Percentiles rank a stretch among this genome's conserved stretches.
phyloP scores from a whole-genome alignment of 1,140 invertebrate genomes.

The Homalodisca vitripennis region DNA sequence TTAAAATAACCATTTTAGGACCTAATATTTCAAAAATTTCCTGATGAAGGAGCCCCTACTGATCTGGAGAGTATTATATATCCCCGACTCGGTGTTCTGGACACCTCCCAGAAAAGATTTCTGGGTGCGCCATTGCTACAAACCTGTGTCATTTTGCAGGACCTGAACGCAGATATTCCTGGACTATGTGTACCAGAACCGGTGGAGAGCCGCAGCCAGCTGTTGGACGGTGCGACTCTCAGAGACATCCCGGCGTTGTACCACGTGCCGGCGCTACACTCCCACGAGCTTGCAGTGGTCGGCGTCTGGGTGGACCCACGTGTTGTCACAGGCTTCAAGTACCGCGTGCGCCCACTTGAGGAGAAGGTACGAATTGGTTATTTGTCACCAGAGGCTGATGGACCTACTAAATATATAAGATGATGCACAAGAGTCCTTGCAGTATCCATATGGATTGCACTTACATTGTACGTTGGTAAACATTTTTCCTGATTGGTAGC shows the following conservation, averaged over 20 bases:
- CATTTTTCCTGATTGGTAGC: too few species aligned
- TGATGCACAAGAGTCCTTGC: too few species aligned
- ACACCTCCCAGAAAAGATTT: too few species aligned
- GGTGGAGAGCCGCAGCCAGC: neutral
- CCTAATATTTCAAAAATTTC: too few species aligned
- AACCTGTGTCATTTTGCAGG: neutral
- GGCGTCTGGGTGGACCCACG: slow-evolving; percentile 70
- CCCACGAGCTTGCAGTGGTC: slow-evolving; percentile 68
- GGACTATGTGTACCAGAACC: neutral
- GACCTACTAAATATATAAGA: too few species aligned
- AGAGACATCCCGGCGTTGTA: slow-evolving; percentile 65
- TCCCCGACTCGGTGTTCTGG: too few species aligned
- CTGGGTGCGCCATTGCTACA: neutral
- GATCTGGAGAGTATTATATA: too few species aligned
- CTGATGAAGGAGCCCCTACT: too few species aligned
- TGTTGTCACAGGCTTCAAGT: slow-evolving; percentile 70
- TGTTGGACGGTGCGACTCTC: slow-evolving; percentile 56
- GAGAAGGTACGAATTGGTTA: slow-evolving; percentile 47
- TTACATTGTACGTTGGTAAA: too few species aligned
- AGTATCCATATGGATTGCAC: too few species aligned
- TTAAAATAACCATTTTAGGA: too few species aligned
- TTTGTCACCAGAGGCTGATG: too few species aligned
- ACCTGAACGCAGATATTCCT: neutral
- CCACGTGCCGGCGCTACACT: slow-evolving; percentile 56
- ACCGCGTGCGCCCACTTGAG: slow-evolving; percentile 66